Percentiles rank a stretch among this genome's conserved stretches.
These are phyloP conservation scores for Megaleporinus macrocephalus DNA, from an alignment of 2,113 vertebrate species.

Conservation along the genomic window DNA sequence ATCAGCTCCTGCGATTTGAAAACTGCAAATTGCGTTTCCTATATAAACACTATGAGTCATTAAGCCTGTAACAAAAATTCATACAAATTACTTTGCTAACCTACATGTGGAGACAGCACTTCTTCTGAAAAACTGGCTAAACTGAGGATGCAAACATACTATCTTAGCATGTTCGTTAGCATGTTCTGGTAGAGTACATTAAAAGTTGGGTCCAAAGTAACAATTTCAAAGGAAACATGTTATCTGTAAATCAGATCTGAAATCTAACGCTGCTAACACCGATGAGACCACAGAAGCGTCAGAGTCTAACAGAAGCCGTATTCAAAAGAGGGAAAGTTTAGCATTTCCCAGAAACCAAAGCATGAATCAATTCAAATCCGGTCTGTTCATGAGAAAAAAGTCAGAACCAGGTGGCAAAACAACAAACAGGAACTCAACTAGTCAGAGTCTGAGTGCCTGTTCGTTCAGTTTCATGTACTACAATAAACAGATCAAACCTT, in stretches of 20 bases:
- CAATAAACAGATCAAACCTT: too few species aligned
- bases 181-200: too few species aligned
- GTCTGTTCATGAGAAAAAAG: background rate
- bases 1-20: too few species aligned
- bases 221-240: background rate
- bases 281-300: constrained; percentile 5
- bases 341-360: constrained; percentile 39
- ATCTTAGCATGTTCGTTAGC: too few species aligned
- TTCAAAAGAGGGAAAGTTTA: constrained; percentile 41
- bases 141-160: background rate
- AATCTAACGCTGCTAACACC: background rate
- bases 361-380: constrained; percentile 9
- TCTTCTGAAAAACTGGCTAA: too few species aligned
- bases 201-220: background rate
- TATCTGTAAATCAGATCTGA: background rate
- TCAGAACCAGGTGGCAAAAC: background rate
- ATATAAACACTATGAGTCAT: too few species aligned
- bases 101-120: too few species aligned
- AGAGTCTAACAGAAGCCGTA: constrained; percentile 17
- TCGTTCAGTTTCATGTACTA: too few species aligned
- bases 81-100: too few species aligned
- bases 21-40: too few species aligned
- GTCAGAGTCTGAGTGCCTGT: too few species aligned
- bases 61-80: too few species aligned
- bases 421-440: background rate